These are phyloP conservation scores for Lagodon rhomboides DNA, from an alignment of 2,797 vertebrate species.

Conservation along the genomic window DNA sequence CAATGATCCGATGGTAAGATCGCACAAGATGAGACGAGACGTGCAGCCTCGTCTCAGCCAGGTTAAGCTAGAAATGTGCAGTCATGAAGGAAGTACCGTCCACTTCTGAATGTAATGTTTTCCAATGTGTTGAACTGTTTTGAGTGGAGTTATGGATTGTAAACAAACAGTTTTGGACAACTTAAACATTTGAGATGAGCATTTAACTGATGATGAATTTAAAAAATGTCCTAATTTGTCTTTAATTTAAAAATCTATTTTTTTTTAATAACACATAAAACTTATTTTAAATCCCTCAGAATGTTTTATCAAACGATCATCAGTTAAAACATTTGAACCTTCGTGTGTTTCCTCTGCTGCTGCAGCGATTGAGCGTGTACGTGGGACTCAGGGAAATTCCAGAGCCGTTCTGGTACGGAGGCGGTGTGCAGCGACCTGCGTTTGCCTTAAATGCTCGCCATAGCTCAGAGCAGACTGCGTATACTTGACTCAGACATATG, in stretches of 20 bases:
- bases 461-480: constrained; percentile 23
- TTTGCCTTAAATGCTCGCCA: constrained; percentile 52
- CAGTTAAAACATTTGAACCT: neutral
- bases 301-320: too few species aligned
- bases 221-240: too few species aligned
- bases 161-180: constrained; percentile 17
- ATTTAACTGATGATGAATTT: too few species aligned
- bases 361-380: neutral
- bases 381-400: constrained; percentile 71
- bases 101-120: constrained; percentile 45
- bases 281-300: too few species aligned
- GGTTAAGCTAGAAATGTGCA: neutral
- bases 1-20: neutral
- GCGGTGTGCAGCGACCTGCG: constrained; percentile 12
- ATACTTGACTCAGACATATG: constrained; percentile 53
- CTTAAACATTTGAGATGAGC: neutral
- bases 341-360: neutral
- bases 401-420: constrained; percentile 1
- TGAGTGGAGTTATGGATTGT: constrained; percentile 2
- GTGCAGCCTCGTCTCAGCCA: neutral
- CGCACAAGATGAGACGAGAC: neutral
- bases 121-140: neutral
- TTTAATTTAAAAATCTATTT: too few species aligned
- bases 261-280: too few species aligned
- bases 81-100: constrained; percentile 25